These are phyloP conservation scores for Leptopterna dolabrata DNA, from an alignment of 2,888 invertebrate species.

Conservation along the genomic window DNA sequence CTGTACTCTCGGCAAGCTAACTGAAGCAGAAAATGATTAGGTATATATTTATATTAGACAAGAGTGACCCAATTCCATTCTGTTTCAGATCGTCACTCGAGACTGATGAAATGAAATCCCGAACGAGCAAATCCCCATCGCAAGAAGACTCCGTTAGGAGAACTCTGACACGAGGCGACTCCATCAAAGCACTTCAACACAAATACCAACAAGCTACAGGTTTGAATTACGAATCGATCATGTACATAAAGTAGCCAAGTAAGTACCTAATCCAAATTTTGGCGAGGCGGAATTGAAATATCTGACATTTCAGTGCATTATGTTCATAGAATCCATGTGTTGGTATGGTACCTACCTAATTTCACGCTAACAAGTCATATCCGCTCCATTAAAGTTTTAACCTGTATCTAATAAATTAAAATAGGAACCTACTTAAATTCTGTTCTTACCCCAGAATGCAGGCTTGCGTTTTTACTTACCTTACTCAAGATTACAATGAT, in stretches of 20 bases:
- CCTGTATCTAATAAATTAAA: too few species aligned
- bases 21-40: neutral
- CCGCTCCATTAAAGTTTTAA: too few species aligned
- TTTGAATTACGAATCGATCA: constrained; percentile 61
- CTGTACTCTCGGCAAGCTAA: neutral
- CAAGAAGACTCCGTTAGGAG: constrained; percentile 57
- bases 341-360: too few species aligned
- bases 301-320: neutral
- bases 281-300: neutral
- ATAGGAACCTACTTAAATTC: too few species aligned
- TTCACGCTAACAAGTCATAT: too few species aligned
- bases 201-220: constrained; percentile 80
- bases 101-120: neutral
- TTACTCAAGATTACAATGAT: too few species aligned
- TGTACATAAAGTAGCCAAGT: too few species aligned
- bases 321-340: neutral
- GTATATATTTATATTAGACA: neutral
- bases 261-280: neutral
- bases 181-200: constrained; percentile 82
- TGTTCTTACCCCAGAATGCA: too few species aligned
- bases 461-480: too few species aligned
- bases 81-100: constrained; percentile 27
- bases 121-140: neutral
- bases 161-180: constrained; percentile 69
- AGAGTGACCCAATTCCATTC: neutral